Evolutionary conservation across 2,888 invertebrate genomes (phyloP).

Genomic region (Pyrrhia umbra): DNA sequence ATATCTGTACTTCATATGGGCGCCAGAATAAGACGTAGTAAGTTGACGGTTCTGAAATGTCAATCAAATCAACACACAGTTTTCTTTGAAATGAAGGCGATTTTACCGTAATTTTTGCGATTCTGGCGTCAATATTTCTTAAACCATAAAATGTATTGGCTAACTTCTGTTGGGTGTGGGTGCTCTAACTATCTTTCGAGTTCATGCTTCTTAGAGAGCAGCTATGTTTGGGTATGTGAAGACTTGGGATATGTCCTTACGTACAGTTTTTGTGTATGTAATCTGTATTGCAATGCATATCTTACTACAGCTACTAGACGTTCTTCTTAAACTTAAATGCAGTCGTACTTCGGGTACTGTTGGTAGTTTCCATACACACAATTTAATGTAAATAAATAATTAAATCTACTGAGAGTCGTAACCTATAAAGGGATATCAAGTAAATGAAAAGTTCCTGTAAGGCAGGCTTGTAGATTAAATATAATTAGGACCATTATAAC

Average conservation of each 20-base stretch:
- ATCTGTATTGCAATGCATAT: neutral
- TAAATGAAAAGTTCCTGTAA: too few relatives aligned
- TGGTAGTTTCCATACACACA: neutral
- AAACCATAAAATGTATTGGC: constrained; percentile 7
- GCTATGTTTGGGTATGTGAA: constrained; percentile 1
- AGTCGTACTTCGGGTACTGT: neutral
- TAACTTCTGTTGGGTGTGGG: constrained; percentile 33
- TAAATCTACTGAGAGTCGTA: too few relatives aligned
- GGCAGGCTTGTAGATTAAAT: too few relatives aligned
- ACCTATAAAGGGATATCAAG: too few relatives aligned
- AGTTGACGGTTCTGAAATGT: too few relatives aligned
- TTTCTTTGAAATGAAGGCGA: neutral
- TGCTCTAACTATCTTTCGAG: constrained; percentile 14
- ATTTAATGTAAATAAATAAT: neutral
- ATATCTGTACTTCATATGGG: neutral
- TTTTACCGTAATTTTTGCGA: neutral
- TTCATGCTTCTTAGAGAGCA: constrained; percentile 14
- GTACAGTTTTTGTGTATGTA: neutral
- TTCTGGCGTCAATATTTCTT: neutral
- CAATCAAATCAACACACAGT: too few relatives aligned
- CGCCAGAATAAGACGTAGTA: neutral
- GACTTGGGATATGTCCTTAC: neutral
- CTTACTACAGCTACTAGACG: neutral
- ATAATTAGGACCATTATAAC: too few relatives aligned
- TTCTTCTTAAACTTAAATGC: constrained; percentile 11